phyloP scores from a whole-genome alignment of 2,797 vertebrate genomes.

The Martes flavigula region DNA sequence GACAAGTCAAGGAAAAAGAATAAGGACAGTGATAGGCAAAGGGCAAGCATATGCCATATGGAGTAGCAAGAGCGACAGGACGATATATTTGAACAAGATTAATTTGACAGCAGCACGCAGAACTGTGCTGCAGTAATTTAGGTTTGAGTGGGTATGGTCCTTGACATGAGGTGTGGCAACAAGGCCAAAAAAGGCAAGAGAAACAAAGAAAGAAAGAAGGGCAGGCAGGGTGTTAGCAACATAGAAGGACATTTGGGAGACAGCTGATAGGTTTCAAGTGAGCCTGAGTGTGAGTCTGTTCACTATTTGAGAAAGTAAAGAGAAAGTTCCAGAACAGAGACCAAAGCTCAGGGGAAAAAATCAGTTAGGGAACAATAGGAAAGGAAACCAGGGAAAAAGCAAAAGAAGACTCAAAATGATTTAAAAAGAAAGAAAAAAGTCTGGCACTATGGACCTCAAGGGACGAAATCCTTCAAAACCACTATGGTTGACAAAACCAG shows the following conservation, averaged over 20 bases:
- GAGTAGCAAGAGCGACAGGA: not conserved
- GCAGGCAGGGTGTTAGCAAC: not conserved
- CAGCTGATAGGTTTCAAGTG: not conserved
- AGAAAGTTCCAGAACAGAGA: not conserved
- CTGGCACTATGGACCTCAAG: not conserved
- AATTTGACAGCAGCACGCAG: not conserved
- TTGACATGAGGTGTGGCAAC: not conserved
- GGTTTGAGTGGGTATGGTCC: not conserved
- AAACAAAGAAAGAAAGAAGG: not conserved
- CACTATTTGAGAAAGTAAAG: not conserved
- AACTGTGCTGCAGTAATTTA: not conserved
- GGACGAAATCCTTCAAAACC: slow-evolving; percentile 4
- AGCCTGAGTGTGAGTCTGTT: not conserved
- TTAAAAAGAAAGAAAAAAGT: slow-evolving; percentile 20
- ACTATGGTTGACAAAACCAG: not conserved
- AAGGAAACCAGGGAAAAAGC: not conserved
- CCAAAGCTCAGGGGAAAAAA: not conserved
- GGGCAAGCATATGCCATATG: fast-evolving
- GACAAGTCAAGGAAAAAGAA: not conserved
- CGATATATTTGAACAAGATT: not conserved
- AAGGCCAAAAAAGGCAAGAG: not conserved
- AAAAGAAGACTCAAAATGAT: not conserved
- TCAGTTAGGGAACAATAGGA: not conserved
- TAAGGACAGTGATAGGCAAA: not conserved
- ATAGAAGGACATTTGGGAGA: not conserved